These are phyloP conservation scores for Digitonthophagus gazella DNA, from an alignment of 2,888 invertebrate species.

Conservation along the genomic window DNA sequence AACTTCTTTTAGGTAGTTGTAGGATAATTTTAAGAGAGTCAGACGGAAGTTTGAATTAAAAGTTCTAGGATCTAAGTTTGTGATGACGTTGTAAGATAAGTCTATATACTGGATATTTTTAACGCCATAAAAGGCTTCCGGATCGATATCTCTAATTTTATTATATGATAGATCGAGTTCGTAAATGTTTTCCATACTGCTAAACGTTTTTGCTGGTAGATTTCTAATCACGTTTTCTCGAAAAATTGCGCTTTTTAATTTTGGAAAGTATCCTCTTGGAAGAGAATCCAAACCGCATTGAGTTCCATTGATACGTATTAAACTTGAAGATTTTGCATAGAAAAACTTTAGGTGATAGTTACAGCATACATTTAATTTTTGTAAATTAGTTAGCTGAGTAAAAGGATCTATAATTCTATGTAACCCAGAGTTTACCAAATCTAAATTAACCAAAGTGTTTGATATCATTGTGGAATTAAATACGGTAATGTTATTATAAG, in stretches of 20 bases:
- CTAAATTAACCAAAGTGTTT: conserved; percentile 50
- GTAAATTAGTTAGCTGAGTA: conserved; percentile 58
- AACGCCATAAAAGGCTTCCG: conserved; percentile 61
- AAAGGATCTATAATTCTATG: conserved; percentile 57
- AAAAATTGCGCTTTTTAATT: conserved; percentile 58
- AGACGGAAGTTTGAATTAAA: conserved; percentile 62
- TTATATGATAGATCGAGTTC: conserved; percentile 66
- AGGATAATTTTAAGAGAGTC: conserved; percentile 61
- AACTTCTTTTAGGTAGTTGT: conserved; percentile 62
- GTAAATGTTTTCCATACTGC: conserved; percentile 60
- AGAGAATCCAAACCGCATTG: conserved; percentile 61
- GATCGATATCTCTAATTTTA: conserved; percentile 60
- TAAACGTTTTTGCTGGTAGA: conserved; percentile 60
- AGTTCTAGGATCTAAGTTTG: conserved; percentile 57
- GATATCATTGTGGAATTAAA: conserved; percentile 36
- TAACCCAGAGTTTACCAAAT: conserved; percentile 60
- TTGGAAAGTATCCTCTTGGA: conserved; percentile 62
- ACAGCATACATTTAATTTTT: conserved; percentile 60
- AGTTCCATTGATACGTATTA: conserved; percentile 60
- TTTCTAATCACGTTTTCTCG: conserved; percentile 64
- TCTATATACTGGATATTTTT: conserved; percentile 61
- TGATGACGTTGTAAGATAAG: conserved; percentile 69
- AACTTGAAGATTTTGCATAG: conserved; percentile 54
- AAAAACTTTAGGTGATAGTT: conserved; percentile 57
- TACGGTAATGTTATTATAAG: conserved; percentile 28